Conservation (phyloP, 2,888 invertebrate genomes). For the Andrena minutula region DNA sequence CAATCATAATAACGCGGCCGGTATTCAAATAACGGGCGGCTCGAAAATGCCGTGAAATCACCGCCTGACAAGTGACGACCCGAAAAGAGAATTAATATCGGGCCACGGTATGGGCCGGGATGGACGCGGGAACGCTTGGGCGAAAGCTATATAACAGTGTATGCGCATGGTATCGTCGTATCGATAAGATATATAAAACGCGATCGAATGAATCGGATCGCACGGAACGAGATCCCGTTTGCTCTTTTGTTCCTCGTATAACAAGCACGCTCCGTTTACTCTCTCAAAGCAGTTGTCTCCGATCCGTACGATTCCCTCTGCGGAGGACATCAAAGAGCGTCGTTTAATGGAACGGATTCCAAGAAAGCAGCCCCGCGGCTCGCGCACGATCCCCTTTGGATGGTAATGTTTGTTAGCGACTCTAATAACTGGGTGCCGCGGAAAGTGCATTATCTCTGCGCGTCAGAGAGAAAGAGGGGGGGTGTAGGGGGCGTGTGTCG, state of each 20-base stretch:
- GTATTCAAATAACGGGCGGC: constrained; percentile 63
- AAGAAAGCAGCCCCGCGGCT: background rate
- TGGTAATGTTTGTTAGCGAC: constrained; percentile 40
- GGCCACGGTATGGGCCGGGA: constrained; percentile 37
- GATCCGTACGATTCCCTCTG: background rate
- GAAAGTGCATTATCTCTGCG: constrained; percentile 57
- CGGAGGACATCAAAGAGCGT: background rate
- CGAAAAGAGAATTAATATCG: constrained; percentile 62
- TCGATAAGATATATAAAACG: constrained; percentile 34
- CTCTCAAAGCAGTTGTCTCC: constrained; percentile 23
- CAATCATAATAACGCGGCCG: constrained; percentile 66
- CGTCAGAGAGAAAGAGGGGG: constrained; percentile 5
- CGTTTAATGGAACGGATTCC: constrained; percentile 30
- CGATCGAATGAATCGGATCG: constrained; percentile 15
- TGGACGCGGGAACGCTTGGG: background rate
- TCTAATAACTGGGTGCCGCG: constrained; percentile 47
- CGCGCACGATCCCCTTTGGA: background rate
- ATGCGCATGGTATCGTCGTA: background rate
- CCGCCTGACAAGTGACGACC: constrained; percentile 44
- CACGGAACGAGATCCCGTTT: constrained; percentile 26
- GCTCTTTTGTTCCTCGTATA: constrained; percentile 20
- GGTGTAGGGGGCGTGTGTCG: constrained; percentile 33
- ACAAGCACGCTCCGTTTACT: constrained; percentile 22
- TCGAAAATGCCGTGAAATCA: constrained; percentile 64
- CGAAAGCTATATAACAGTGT: constrained; percentile 7